phyloP scores from a whole-genome alignment of 2,797 vertebrate genomes.

The Sebastes miniatus region DNA sequence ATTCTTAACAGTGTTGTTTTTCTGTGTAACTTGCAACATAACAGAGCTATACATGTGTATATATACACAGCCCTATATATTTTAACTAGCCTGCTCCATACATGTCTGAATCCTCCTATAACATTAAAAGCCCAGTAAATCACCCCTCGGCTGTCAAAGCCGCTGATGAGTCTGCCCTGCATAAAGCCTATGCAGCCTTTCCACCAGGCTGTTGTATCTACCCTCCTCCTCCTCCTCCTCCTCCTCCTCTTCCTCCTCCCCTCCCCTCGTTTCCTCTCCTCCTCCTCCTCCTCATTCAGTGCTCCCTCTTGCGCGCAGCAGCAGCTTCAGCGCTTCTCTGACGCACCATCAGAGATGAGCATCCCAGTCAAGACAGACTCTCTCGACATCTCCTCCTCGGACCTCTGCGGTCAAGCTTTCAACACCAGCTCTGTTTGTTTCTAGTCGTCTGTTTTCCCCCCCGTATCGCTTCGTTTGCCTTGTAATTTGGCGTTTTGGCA shows the following conservation, averaged over 20 bases:
- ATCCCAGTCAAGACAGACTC: slow-evolving; percentile 67
- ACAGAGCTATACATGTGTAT: background rate
- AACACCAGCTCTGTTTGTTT: slow-evolving; percentile 2
- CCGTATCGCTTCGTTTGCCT: background rate
- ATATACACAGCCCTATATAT: background rate
- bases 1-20: too few relatives aligned
- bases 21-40: background rate
- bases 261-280: slow-evolving; percentile 51
- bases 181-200: slow-evolving; percentile 67
- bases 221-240: slow-evolving; percentile 23
- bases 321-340: slow-evolving; percentile 72
- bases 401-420: slow-evolving; percentile 58
- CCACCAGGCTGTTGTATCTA: slow-evolving; percentile 48
- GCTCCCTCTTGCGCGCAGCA: slow-evolving; percentile 76
- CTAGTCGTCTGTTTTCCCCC: background rate
- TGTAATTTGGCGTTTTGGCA: slow-evolving; percentile 19
- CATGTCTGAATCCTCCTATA: slow-evolving; percentile 22
- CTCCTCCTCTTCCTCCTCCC: slow-evolving; percentile 30
- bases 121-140: slow-evolving; percentile 60
- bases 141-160: slow-evolving; percentile 60
- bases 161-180: slow-evolving; percentile 60
- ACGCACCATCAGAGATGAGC: slow-evolving; percentile 77
- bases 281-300: slow-evolving; percentile 72
- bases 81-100: slow-evolving; percentile 17
- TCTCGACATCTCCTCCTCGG: slow-evolving; percentile 57